Evolutionary conservation across 2,888 invertebrate species (phyloP).

Genomic region (Rotaria socialis): DNA sequence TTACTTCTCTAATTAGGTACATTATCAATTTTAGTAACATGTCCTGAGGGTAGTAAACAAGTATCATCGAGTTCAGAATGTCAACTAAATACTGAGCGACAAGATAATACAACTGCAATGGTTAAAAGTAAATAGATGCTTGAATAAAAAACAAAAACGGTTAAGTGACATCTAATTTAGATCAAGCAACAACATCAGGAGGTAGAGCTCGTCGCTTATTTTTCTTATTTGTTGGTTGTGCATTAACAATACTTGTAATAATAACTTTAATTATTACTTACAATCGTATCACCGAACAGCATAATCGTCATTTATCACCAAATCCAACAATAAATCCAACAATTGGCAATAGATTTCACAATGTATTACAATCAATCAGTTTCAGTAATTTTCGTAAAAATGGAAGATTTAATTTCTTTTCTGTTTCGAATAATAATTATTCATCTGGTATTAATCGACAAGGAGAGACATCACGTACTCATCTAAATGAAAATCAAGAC

Average conservation of each 20-base stretch:
- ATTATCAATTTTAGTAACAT: background rate
- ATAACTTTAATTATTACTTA: background rate
- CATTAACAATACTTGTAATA: background rate
- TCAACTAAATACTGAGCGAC: too few species aligned
- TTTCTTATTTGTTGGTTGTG: background rate
- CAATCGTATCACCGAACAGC: background rate
- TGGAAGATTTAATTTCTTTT: background rate
- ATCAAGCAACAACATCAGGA: background rate
- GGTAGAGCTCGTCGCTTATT: background rate
- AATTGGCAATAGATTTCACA: background rate
- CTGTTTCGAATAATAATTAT: background rate
- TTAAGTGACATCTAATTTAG: background rate
- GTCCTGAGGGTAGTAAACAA: background rate
- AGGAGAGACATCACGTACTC: background rate
- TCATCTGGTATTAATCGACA: background rate
- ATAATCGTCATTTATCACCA: background rate
- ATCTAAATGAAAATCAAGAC: background rate
- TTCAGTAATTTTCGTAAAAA: background rate
- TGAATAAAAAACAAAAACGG: too few species aligned
- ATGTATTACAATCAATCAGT: background rate
- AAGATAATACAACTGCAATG: too few species aligned
- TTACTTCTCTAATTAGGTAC: background rate
- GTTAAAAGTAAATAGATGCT: too few species aligned
- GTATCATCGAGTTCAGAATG: too few species aligned
- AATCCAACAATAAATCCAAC: background rate